Base-by-base conservation (phyloP, 1,140 invertebrate genomes). In the Drosophila elegans region DNA sequence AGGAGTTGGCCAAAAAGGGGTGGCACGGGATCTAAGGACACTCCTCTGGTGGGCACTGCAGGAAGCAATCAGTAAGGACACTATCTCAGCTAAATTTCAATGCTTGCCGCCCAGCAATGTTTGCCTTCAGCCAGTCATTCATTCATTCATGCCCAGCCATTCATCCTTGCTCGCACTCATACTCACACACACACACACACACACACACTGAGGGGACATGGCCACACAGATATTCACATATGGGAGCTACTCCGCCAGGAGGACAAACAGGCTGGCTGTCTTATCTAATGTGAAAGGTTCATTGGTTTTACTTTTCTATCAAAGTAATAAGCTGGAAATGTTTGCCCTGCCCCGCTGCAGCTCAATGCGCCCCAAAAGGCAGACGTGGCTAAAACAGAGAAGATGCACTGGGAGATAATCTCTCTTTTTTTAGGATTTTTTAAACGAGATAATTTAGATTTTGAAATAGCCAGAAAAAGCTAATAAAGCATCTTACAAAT, bases 261-360 rank as follows among this genome's bases (percentile, higher is more conserved):
- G 21, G 46, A 67, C 82, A 86, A 78, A 79, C 83, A 69, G 59
- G 80, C 83, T 76, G 75, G 52, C 73, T 57, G 56, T 78, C 84
- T 89, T 89, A 89, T 89, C 84, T 89, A 90, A 89, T 89, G 84
- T 89, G 84, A 89, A 89, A 89, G 84, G 84, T 89, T 89, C 84
- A 89, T 89, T 89, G 84, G 84, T 89, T 89, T 89, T 89, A 89
- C 84, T 89, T 89, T 89, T 89, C 84, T 89, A 89, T 89, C 84
- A 84, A 89, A 84, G 84, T 88, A 88, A 89, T 89, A 89, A 89
- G 84, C 84, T 89, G 84, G 84, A 89, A 84, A 89, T 89, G 84
- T 89, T 89, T 83, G 78, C 62, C 44, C 7, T 56, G 42, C 36
- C 49, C 45, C 49, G 38, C 46, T 44, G 36, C n/a, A 45, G n/a